Evolutionary conservation across 2,888 invertebrate species (phyloP), one percentile per base, ranked within the genome.

Genomic region (Pardosa pseudoannulata): DNA sequence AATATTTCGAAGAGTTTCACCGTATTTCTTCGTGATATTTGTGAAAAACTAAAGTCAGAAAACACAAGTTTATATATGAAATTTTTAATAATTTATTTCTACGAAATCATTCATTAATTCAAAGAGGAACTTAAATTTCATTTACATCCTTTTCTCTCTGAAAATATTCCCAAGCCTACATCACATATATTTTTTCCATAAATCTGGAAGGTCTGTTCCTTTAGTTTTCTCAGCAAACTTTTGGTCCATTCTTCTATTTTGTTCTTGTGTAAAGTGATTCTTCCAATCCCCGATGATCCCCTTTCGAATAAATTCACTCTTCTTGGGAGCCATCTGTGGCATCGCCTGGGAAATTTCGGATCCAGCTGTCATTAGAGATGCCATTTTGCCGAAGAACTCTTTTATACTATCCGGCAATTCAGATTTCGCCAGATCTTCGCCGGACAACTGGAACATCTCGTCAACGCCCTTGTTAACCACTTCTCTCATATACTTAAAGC

Each of bases 231-330:
- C 87, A 16, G 11, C 13, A 19, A 83, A 80, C 31, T 65, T 87
- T 9, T 86, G 65, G 32, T 82, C 64, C 68, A 88, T 28, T 75
- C 83, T 79, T 62, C 36, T 27, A 27, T 82, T 83, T 39, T 88
- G 88, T 27, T 89, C 89, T 19, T 91, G 90, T 0, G 91, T 91
- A 89, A 92, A 91, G 79, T 91, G 90, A 67, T 90, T 91, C 87
- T 90, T 91, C 92, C 92, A 92, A 88, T 92, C 92, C 5, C 92
- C 92, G 3, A 92, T 91, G n/a, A 88, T 88, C 13, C 91, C 91
- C 91, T 75, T 86, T 6, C 86, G 70, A 0, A 79, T 62, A 16
- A 83, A 83, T 3, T 50, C 29, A 27, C 11, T 13, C 2, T 56
- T n/a, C 5, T 19, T 19, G 0, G 71, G 67, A 9, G 62, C 46